Percentiles rank a stretch among this genome's conserved stretches.
Evolutionary conservation across 2,797 vertebrate genomes (phyloP).

Genomic region (Sebastes reedi): DNA sequence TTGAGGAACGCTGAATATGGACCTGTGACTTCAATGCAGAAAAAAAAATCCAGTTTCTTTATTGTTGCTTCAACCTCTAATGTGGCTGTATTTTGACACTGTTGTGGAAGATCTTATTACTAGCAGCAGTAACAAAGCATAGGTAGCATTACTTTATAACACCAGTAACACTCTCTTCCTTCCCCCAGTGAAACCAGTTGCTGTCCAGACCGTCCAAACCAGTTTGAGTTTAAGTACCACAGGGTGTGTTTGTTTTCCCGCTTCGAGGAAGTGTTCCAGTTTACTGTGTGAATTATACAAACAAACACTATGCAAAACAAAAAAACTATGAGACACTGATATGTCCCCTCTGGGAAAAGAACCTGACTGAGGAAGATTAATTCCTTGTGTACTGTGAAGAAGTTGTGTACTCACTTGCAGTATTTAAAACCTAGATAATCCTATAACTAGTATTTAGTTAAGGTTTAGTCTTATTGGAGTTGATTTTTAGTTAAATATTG

Average conservation of each 20-base stretch:
- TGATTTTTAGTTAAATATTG: neutral
- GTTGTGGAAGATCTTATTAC: neutral
- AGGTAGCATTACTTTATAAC: neutral
- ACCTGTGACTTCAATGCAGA: neutral
- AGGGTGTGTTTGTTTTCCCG: neutral
- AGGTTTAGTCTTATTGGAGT: too few species aligned
- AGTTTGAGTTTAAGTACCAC: neutral
- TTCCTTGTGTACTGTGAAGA: neutral
- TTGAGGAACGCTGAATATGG: neutral
- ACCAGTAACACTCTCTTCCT: neutral
- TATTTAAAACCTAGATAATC: neutral
- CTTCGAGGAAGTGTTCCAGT: neutral
- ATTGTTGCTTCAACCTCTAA: neutral
- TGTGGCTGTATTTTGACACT: neutral
- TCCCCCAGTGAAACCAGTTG: neutral
- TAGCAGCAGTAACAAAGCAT: neutral
- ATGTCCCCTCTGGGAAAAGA: neutral
- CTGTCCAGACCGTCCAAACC: slow-evolving; percentile 9
- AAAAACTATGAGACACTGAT: neutral
- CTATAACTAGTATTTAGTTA: too few species aligned
- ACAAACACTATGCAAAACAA: too few species aligned
- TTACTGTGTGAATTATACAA: neutral
- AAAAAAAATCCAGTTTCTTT: neutral
- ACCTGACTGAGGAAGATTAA: neutral
- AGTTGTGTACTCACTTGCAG: neutral